These are phyloP conservation scores for Neomonachus schauinslandi DNA, from an alignment of 2,113 vertebrate genomes.

Conservation along the genomic window DNA sequence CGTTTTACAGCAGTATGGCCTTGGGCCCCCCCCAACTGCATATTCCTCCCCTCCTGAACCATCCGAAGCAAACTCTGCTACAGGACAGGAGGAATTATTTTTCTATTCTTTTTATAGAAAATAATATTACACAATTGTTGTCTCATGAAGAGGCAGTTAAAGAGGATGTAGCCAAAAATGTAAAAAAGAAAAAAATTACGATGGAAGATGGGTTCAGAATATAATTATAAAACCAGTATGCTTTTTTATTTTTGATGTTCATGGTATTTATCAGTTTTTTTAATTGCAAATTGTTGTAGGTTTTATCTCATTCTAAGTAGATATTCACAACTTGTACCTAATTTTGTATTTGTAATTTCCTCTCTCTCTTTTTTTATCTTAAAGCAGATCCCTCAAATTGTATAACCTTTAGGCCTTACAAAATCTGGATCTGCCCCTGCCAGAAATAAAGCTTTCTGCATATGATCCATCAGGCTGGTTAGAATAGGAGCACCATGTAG, in stretches of 20 bases:
- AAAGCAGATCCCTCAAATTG: not conserved
- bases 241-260: not conserved
- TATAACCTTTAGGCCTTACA: not conserved
- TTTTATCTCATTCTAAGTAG: not conserved
- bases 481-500: not conserved
- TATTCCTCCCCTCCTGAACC: not conserved
- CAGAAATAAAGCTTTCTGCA: not conserved
- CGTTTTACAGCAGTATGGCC: not conserved
- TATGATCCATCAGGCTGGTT: not conserved
- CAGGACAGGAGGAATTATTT: not conserved
- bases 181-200: not conserved
- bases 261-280: not conserved
- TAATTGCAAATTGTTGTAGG: not conserved
- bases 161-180: not conserved
- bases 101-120: slow-evolving; percentile 11
- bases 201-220: not conserved
- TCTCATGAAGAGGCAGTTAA: not conserved
- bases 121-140: not conserved
- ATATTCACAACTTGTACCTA: not conserved
- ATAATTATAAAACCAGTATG: not conserved
- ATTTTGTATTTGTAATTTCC: not conserved
- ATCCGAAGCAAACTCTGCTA: not conserved
- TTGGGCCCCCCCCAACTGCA: not conserved
- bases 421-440: not conserved
- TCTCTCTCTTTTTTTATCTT: not conserved